Base-by-base conservation (phyloP, 2,888 invertebrate species). In the Calameuta filiformis region DNA sequence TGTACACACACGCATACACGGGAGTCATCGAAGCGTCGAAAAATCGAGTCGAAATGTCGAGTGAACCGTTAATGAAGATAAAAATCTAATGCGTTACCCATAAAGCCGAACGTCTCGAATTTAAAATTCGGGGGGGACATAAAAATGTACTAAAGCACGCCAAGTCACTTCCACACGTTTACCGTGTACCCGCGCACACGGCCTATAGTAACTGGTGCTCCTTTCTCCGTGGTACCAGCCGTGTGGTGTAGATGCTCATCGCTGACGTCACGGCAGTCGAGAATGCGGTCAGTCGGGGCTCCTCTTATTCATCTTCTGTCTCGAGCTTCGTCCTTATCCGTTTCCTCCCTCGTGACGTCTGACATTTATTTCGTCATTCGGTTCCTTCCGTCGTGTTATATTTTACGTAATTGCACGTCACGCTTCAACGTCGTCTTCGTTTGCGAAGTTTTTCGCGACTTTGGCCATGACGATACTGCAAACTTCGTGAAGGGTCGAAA, bases 41-140 rank as follows among this genome's bases (percentile, higher is more conserved):
- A 40, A 40, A 30, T 69, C 69, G 33, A 69, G 33, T 69, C 69
- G 69, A 69, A 69, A 69, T 69, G 69, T 69, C 69, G 69, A 69
- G 33, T 30, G 75, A 73, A 68, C 78, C 35, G 30, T 40, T 40
- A 75, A 75, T 75, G 56, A 75, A 86, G 87, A 87, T 86, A 88
- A 88, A 87, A 87, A 88, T 88, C 89, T 86, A 88, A 88, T 86
- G 87, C 85, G 86, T 84, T 81, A 81, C 84, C 85, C 83, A 85
- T 86, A 87, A 88, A 87, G 40, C 82, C 82, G 83, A 86, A 84
- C 84, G 81, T 82, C 80, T 84, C 80, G 85, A 86, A 87, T 85
- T 88, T 88, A 85, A 85, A 85, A 78, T 78, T 79, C 83, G 81
- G 33, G 80, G 80, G 78, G 80, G 82, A 82, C 82, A 83, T 83